Base-by-base conservation (phyloP, 2,888 invertebrate genomes). In the Blastobasis lacticolella region DNA sequence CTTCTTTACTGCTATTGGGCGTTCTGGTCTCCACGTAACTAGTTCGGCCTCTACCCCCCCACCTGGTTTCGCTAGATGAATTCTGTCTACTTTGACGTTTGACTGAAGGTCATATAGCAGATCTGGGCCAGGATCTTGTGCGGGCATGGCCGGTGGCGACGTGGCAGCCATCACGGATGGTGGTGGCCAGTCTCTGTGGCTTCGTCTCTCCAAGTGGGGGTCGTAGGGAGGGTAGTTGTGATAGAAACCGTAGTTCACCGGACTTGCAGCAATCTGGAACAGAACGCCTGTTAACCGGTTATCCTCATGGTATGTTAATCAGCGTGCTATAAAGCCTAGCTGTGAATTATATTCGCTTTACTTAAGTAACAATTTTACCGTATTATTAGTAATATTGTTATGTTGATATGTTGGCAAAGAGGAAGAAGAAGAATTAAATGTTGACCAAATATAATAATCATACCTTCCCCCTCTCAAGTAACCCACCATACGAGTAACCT, bases 231-330 rank as follows among this genome's bases (percentile, higher is more conserved):
- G 89, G 52, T 90, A 88, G 4, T 89, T 74, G 56, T 92, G 92
- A 72, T 94, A 94, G 49, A 94, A 89, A 23, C 94, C 94, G 69
- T 94, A 94, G 83, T 91, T 94, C 55, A 94, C 69, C 74, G 94
- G 92, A 80, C 90, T 93, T 62, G 93, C 89, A 65, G 93, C 93
- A 66, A 93, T 90, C 91, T 91, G 75, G 78, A 81, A 81, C 80
- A 84, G 79, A 88, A 88, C 75, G 81, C 75, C 88, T 89, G 67
- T 88, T 85, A 88, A 83, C 75, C 57, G 74, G 76, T 88, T 82
- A 87, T 73, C 77, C 57, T 63, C 64, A 58, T 67, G 68, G 56
- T 48, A 66, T 63, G 48, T 70, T 74, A 77, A 68, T 75, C 52
- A 46, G 1, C 3, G 85, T 81, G 80, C 79, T 59, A 43, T 59